These are phyloP conservation scores for Hesperia comma DNA, from an alignment of 2,888 invertebrate species.

Conservation along the genomic window DNA sequence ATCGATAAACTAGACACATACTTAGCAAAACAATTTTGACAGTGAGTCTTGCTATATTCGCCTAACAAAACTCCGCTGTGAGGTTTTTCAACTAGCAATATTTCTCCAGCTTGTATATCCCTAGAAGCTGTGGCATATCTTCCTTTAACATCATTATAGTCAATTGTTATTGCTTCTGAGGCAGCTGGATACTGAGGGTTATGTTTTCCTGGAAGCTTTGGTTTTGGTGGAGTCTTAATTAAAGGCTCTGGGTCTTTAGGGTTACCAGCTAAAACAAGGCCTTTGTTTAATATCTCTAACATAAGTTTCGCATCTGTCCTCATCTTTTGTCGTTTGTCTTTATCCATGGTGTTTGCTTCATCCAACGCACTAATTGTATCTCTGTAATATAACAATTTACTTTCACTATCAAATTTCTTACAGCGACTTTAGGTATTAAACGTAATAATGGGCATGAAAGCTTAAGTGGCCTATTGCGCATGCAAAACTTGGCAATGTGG, in stretches of 20 bases:
- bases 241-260: slow-evolving; percentile 68
- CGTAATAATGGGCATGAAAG: no score
- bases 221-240: slow-evolving; percentile 65
- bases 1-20: no score
- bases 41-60: slow-evolving; percentile 87
- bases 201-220: slow-evolving; percentile 73
- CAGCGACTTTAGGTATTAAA: not conserved
- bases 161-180: slow-evolving; percentile 86
- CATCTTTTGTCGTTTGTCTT: slow-evolving; percentile 85
- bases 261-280: slow-evolving; percentile 77
- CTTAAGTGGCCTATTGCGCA: no score
- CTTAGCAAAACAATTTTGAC: slow-evolving; percentile 89
- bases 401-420: not conserved
- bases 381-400: slow-evolving; percentile 57
- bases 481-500: no score
- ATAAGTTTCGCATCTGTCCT: slow-evolving; percentile 88
- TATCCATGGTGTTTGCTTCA: slow-evolving; percentile 84
- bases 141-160: slow-evolving; percentile 85
- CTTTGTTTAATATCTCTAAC: slow-evolving; percentile 87
- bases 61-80: slow-evolving; percentile 88
- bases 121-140: slow-evolving; percentile 88
- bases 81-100: slow-evolving; percentile 88
- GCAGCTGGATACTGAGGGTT: slow-evolving; percentile 81
- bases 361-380: slow-evolving; percentile 87
- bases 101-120: slow-evolving; percentile 88